Base-by-base conservation (phyloP, 92 coral and sea anemone genomes). In the Siderastrea radians region DNA sequence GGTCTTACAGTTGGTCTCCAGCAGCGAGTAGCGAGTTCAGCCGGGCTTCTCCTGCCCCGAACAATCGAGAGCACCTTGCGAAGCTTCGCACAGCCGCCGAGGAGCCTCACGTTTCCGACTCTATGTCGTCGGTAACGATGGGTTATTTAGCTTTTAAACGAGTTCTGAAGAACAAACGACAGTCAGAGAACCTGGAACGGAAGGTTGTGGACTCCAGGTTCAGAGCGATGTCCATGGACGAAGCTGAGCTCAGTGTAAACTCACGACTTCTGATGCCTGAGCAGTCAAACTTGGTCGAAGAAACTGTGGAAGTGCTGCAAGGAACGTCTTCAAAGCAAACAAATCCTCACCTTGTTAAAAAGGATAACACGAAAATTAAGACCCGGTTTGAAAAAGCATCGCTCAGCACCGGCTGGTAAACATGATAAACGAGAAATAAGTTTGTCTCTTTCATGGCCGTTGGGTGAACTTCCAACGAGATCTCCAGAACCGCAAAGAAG, bases 71-170 rank as follows among this genome's bases (percentile, higher is more conserved):
- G 43, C 51, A 67, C 49, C 15, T 80, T 12, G 75, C 74, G 13
- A 80, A 49, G 15, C 78, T 82, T 15, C 86, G 86, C 12, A 72
- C 49, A 15, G 86, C 58, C 49, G 86, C 58, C 8, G 68, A 53
- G 51, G 61, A 72, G 48, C 87, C 87, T 71, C 17, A 79, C 49
- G 79, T 83, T 46, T 91, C 94, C 13, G 81, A 86, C 74, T 49
- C 94, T 11, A 91, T 91, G 94, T 65, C 80, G n/a, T 87, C 94
- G 43, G 86, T 91, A 2, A 76, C 92, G 5, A 14, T 74, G 75
- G 92, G 92, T 10, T 91, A 91, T 51, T 12, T 83, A 26, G 84
- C 89, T 9, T 91, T 91, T 53, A 91, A 91, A 60, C 84, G 87
- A 51, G 58, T 82, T 15, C 74, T 91, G 5, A 77, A 67, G 26